Evolutionary conservation across 2,797 vertebrate species (phyloP), one percentile per base, ranked within the genome.

Genomic region (Emys orbicularis): DNA sequence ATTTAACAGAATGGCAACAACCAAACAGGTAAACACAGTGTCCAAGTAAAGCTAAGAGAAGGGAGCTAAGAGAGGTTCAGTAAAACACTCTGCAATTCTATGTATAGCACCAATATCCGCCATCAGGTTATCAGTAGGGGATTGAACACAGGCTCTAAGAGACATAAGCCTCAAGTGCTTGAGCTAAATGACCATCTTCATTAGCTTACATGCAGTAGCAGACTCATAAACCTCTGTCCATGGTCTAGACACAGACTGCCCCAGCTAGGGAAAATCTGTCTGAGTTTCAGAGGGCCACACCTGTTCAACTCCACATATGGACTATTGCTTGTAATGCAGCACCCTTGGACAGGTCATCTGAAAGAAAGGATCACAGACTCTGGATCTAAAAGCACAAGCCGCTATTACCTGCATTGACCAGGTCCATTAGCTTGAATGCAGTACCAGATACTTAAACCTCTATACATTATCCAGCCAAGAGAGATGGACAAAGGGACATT

Each of bases 61-160:
- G 2, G 52, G 50, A 4, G 65, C 50, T 50, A 50, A 0, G 65
- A 53, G 49, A 53, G 3, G 2, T 25, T 82, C n/a, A 87, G 53
- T 57, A 50, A 88, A 81, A 87, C 41, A 37, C 89, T 93, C 49
- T 52, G 59, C 12, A 54, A 56, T 57, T 25, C 79, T 87, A 80
- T 0, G 0, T 65, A 53, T 27, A 84, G 47, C 6, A 86, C 23
- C 50, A 79, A 57, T 53, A 72, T 72, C 11, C 5, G 2, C 19
- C 49, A 49, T 59, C 74, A 88, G 18, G 80, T 86, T 83, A 84
- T 47, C 15, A 3, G 49, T 21, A 8, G 8, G 1, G 8, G 18
- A 79, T 44, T 94, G 74, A 0, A 79, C 56, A 93, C 84, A 88
- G 2, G n/a, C 34, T 47, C 81, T 21, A 29, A 16, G 87, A 90